phyloP scores from a whole-genome alignment of 2,888 invertebrate genomes.

The Drosophila prolongata region DNA sequence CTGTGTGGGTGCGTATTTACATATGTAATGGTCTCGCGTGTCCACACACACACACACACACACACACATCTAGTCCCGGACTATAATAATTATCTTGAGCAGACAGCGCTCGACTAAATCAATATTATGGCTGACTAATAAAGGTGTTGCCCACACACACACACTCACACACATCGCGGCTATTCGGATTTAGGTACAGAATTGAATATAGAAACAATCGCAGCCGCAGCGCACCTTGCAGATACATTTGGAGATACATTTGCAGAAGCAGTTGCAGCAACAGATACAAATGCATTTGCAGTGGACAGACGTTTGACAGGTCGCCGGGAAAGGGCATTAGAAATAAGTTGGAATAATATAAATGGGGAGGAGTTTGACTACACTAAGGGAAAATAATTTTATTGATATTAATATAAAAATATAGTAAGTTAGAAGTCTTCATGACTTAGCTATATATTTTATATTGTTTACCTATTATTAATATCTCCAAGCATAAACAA shows the following conservation, averaged over 20 bases:
- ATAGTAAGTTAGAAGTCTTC: too few relatives aligned
- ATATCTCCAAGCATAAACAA: too few relatives aligned
- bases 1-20: slow-evolving; percentile 29
- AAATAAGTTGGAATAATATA: slow-evolving; percentile 44
- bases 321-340: slow-evolving; percentile 36
- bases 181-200: slow-evolving; percentile 23
- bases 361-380: slow-evolving; percentile 12
- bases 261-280: slow-evolving; percentile 12
- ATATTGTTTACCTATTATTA: too few relatives aligned
- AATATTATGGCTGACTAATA: slow-evolving; percentile 68
- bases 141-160: slow-evolving; percentile 54
- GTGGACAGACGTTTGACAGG: slow-evolving; percentile 39
- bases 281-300: slow-evolving; percentile 34
- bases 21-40: slow-evolving; percentile 44
- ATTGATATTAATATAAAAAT: too few relatives aligned
- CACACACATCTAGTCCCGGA: slow-evolving; percentile 11
- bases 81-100: slow-evolving; percentile 48
- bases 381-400: not conserved
- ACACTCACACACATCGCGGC: slow-evolving; percentile 2
- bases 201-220: slow-evolving; percentile 38
- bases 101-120: slow-evolving; percentile 72
- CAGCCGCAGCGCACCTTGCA: slow-evolving; percentile 24
- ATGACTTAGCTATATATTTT: too few relatives aligned
- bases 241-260: slow-evolving; percentile 8
- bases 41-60: slow-evolving; percentile 36